A percentile compares a stretch with the other conserved stretches of the same genome.
Conservation (phyloP, 2,797 vertebrate species). For the Ibycter americanus region DNA sequence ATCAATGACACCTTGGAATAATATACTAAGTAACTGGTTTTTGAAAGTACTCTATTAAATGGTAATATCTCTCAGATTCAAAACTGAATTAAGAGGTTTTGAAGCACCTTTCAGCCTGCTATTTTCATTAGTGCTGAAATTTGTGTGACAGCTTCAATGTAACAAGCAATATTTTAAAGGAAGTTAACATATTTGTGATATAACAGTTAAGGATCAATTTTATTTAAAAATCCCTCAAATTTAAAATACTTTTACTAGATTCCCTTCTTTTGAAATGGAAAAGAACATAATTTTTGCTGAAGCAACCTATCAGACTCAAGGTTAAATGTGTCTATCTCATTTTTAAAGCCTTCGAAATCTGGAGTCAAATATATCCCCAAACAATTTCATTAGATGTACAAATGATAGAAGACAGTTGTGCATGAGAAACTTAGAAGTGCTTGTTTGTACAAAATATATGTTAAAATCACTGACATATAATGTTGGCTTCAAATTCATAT, state of each 20-base stretch:
- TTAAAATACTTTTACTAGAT: not conserved
- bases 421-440: not conserved
- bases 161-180: not conserved
- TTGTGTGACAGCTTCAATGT: not conserved
- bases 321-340: not conserved
- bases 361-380: not conserved
- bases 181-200: not conserved
- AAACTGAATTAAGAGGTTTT: not conserved
- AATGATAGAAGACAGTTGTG: not conserved
- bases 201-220: not conserved
- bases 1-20: not conserved
- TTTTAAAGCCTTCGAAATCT: not conserved
- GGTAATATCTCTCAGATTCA: not conserved
- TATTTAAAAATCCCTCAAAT: not conserved
- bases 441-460: not conserved
- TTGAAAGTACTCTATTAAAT: not conserved
- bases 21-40: not conserved
- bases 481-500: not conserved
- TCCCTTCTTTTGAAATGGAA: not conserved
- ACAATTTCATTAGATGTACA: not conserved
- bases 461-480: not conserved
- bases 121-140: not conserved
- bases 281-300: not conserved
- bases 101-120: not conserved
- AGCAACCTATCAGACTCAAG: not conserved